Evolutionary conservation across 1,140 invertebrate species (phyloP), one percentile per base, ranked within the genome.

Genomic region (Drosophila neocordata): DNA sequence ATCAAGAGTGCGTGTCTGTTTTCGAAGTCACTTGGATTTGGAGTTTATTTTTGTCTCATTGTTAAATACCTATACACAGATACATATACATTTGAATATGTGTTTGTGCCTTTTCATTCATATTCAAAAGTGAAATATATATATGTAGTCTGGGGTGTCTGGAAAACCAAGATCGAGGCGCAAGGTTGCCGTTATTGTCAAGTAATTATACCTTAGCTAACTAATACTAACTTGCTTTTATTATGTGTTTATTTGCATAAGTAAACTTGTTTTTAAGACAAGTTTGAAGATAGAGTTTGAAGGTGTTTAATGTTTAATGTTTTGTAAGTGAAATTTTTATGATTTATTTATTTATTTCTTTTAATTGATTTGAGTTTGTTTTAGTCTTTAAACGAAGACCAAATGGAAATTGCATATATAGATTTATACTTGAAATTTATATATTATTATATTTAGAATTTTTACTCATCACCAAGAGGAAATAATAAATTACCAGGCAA

Each of bases 171-270:
- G 82, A 82, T 82, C 68, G 79, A 73, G 82, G 65, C 79, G 79
- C 82, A 87, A 87, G 82, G 82, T 87, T 88, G 83, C 68, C 83
- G 82, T 87, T 87, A 82, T 83, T 87, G 83, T 76, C 74, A 78
- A 85, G 82, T 87, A 78, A 88, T 85, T 88, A 85, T 78, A 77
- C 67, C 75, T 62, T 48, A 68, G 65, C 81, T 75, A 79, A 75
- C 79, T 34, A 18, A 56, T 13, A 34, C 53, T 13, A 13, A 34
- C n/a, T 34, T 55, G 8, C 9, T 55, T 13, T 55, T 15, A 31
- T 34, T 55, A 34, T 34, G 53, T 34, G 24, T 55, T 18, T 56
- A 11, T 56, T 56, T 56, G 53, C 53, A 56, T 56, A n/a, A 13
- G 27, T 56, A 11, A 35, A 56, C 27, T 12, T 35, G 53, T 56